A percentile compares a stretch with the other conserved stretches of the same genome.
phyloP scores from a whole-genome alignment of 1,140 invertebrate species.

The Drosophila busckii region DNA sequence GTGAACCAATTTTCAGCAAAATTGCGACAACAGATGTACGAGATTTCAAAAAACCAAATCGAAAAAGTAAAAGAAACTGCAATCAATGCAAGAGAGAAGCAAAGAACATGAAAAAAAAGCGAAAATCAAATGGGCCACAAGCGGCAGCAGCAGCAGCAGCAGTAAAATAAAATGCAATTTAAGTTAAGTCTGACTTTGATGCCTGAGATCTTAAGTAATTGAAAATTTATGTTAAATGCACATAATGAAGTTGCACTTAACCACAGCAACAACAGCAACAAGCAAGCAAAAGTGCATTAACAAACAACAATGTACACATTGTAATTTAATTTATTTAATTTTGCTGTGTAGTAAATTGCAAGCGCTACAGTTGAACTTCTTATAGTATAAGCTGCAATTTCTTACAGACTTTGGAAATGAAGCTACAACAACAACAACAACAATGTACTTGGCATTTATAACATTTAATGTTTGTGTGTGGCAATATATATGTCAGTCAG shows the following conservation, averaged over 20 bases:
- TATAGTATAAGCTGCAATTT: slow-evolving; percentile 18
- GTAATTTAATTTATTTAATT: slow-evolving; percentile 74
- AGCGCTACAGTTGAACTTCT: slow-evolving; percentile 27
- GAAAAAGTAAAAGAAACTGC: neutral
- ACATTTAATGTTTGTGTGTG: slow-evolving; percentile 26
- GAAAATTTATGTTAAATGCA: slow-evolving; percentile 72
- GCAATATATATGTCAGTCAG: slow-evolving; percentile 44
- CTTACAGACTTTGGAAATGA: too few species aligned
- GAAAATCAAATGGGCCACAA: slow-evolving; percentile 41
- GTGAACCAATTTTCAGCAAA: slow-evolving; percentile 68
- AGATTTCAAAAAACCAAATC: slow-evolving; percentile 28
- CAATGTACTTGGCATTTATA: too few species aligned
- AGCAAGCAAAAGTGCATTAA: slow-evolving; percentile 16
- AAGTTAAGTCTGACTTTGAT: slow-evolving; percentile 27
- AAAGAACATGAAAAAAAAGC: slow-evolving; percentile 20
- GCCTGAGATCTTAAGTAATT: slow-evolving; percentile 54
- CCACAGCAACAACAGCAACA: slow-evolving; percentile 26
- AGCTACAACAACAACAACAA: neutral
- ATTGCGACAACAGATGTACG: slow-evolving; percentile 50
- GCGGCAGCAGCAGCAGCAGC: slow-evolving; percentile 22
- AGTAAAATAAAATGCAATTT: slow-evolving; percentile 52
- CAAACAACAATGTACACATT: slow-evolving; percentile 56
- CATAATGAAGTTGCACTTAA: slow-evolving; percentile 59
- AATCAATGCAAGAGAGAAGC: slow-evolving; percentile 1
- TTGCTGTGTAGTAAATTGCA: slow-evolving; percentile 36